A percentile compares a stretch with the other conserved stretches of the same genome.
phyloP scores from a whole-genome alignment of 2,888 invertebrate species.

The Andrena fulva region DNA sequence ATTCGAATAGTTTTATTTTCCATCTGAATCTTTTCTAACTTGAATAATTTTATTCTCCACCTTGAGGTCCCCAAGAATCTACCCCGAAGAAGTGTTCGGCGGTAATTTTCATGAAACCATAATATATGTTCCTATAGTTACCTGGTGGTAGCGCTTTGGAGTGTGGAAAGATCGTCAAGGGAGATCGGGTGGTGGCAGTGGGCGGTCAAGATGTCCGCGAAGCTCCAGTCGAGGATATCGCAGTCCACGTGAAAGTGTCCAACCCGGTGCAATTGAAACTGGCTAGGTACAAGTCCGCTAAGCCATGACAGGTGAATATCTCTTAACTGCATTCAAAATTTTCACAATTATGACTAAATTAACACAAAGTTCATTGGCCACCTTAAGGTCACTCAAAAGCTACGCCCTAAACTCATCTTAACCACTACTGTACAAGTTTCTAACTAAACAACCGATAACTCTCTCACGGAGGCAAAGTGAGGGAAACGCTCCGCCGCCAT shows the following conservation, averaged over 20 bases:
- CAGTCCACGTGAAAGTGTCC: constrained; percentile 94
- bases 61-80: too few relatives aligned
- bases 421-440: too few relatives aligned
- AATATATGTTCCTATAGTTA: constrained; percentile 86
- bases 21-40: too few relatives aligned
- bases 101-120: neutral
- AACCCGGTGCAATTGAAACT: constrained; percentile 94
- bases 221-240: constrained; percentile 93
- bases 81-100: neutral
- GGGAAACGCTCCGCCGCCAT: too few relatives aligned
- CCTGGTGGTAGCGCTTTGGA: constrained; percentile 94
- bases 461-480: too few relatives aligned
- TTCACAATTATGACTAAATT: neutral
- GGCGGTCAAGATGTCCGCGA: constrained; percentile 94
- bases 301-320: constrained; percentile 80
- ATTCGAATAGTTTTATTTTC: too few relatives aligned
- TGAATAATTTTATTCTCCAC: too few relatives aligned
- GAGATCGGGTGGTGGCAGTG: constrained; percentile 95
- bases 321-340: neutral
- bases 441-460: too few relatives aligned
- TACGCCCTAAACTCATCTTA: too few relatives aligned
- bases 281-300: constrained; percentile 92
- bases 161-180: constrained; percentile 95
- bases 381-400: too few relatives aligned
- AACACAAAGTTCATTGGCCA: too few relatives aligned